Conservation (phyloP, 2,113 vertebrate species). For the Silurus asotus region DNA sequence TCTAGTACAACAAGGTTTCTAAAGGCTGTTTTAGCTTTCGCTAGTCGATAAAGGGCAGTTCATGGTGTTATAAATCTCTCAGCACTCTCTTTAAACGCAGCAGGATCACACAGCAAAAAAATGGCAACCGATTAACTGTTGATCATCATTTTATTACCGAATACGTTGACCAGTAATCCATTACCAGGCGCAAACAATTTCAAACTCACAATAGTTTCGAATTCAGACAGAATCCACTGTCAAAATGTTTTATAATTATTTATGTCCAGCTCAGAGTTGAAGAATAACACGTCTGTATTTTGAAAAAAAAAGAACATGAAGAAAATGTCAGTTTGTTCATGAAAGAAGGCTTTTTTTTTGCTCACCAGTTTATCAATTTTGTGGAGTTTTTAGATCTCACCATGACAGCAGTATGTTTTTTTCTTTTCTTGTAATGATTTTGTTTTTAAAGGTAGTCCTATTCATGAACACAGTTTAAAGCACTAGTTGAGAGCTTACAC, state of each 20-base stretch:
- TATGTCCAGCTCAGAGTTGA: conserved; percentile 3
- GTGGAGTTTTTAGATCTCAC: conserved; percentile 12
- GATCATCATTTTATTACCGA: conserved; percentile 39
- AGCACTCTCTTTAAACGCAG: conserved; percentile 21
- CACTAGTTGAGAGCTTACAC: background rate
- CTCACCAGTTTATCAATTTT: conserved; percentile 25
- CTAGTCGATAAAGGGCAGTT: conserved; percentile 23
- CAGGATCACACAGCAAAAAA: conserved; percentile 30
- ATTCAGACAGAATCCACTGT: conserved; percentile 31
- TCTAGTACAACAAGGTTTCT: conserved; percentile 28
- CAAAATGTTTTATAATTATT: conserved; percentile 39
- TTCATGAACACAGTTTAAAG: background rate
- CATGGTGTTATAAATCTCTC: conserved; percentile 19
- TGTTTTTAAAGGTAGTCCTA: background rate
- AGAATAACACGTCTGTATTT: conserved; percentile 17
- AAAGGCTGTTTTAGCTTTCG: background rate
- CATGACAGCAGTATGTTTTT: conserved; percentile 7
- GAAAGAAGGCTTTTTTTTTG: conserved; percentile 29
- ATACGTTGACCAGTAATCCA: conserved; percentile 24
- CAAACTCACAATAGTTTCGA: conserved; percentile 32
- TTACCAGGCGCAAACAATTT: conserved; percentile 29
- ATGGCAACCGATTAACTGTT: conserved; percentile 31
- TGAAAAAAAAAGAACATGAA: background rate
- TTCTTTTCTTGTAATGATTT: conserved; percentile 13
- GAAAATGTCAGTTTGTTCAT: conserved; percentile 27